A percentile compares a stretch with the other conserved stretches of the same genome.
Conservation (phyloP, 2,888 invertebrate species). For the Syrista parreyssii region DNA sequence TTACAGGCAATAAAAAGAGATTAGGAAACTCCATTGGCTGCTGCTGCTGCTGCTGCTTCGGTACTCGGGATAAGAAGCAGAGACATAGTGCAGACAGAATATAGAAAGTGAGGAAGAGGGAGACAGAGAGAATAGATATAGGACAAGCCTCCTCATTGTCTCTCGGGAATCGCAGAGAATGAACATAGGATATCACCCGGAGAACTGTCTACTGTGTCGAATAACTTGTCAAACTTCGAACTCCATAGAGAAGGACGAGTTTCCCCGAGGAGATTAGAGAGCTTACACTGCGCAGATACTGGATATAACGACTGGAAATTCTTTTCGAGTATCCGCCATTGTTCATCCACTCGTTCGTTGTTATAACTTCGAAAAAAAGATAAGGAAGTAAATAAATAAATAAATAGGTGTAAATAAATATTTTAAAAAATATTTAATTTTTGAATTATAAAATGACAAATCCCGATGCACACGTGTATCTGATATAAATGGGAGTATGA, state of each 20-base stretch:
- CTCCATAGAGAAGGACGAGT: neutral
- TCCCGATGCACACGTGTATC: neutral
- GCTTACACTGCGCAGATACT: neutral
- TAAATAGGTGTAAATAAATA: neutral
- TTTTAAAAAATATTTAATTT: neutral
- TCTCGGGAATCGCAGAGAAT: neutral
- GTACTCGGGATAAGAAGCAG: neutral
- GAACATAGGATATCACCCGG: neutral
- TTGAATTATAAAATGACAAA: neutral
- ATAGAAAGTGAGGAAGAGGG: neutral
- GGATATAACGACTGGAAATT: neutral
- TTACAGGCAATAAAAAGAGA: slow-evolving; percentile 61
- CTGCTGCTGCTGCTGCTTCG: neutral
- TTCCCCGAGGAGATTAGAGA: neutral
- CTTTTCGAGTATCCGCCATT: neutral
- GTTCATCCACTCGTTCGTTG: neutral
- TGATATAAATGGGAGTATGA: neutral
- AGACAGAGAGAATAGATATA: neutral
- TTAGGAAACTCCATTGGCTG: slow-evolving; percentile 54
- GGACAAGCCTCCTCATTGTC: neutral
- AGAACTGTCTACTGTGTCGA: neutral
- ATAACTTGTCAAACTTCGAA: neutral
- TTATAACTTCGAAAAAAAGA: neutral
- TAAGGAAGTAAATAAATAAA: too few relatives aligned
- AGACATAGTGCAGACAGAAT: neutral